Evolutionary conservation across 2,113 vertebrate genomes (phyloP), one percentile per base, ranked within the genome.

Genomic region (Ophiodon elongatus): DNA sequence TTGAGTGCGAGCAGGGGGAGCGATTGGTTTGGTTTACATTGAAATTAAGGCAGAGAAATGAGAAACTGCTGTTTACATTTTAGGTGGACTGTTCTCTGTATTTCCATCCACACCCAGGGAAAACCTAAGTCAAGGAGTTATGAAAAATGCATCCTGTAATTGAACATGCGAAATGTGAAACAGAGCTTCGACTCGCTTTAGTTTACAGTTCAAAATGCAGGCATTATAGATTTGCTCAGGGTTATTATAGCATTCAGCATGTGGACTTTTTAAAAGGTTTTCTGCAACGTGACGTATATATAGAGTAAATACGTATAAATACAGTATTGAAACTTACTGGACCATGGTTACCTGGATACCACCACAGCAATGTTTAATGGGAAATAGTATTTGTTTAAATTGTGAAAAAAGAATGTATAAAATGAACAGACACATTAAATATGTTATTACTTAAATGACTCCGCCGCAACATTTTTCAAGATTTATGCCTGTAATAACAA

Each of bases 1-100:
- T 93, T 90, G 86, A 90, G 86, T 9, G 4, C n/a, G 50, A 89
- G 90, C 81, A 65, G 86, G 85, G 89, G 80, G 86, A 80, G 86
- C 50, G 74, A 84, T 88, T 82, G 88, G 82, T 91, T 93, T 90
- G 89, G 92, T 94, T 94, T 95, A 94, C 92, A 88, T 88, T 94
- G 89, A 92, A 93, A 92, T 93, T 90, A 94, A 91, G 90, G 87
- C 91, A 86, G 88, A 93, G 92, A 92, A 94, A 94, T 94, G 83
- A 93, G 92, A 93, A 93, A 92, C 93, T 87, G 89, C 85, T 92
- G 92, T 92, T 93, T 94, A 93, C 85, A 81, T 94, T 94, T 76
- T 82, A 88, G 76, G 72, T 84, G 88, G 89, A 86, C 90, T 85
- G 85, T 62, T 90, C 89, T 86, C 75, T 87, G 82, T 75, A 57